Conservation (phyloP, 2,888 invertebrate species). For the Chaetogeoica ovagalla region DNA sequence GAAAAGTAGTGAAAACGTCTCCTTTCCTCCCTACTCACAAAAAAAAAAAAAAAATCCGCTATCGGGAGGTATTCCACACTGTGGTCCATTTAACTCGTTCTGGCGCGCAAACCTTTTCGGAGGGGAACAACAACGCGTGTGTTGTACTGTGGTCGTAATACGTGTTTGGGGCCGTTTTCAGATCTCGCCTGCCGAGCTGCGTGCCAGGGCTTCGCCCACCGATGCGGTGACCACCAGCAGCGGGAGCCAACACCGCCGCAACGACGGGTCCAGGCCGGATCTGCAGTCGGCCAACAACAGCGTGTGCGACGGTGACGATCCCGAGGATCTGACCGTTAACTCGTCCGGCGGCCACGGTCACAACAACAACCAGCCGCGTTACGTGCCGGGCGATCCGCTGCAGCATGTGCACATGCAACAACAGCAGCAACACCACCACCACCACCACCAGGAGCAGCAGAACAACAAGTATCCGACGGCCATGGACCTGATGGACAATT, state of each 20-base stretch:
- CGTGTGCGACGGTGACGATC: conserved; percentile 78
- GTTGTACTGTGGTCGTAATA: too few relatives aligned
- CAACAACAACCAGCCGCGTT: conserved; percentile 56
- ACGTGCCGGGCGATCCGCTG: conserved; percentile 42
- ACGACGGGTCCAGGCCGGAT: conserved; percentile 65
- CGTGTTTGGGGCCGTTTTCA: conserved; percentile 45
- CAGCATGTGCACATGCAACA: not conserved
- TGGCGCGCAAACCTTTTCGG: too few relatives aligned
- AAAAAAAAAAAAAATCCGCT: too few relatives aligned
- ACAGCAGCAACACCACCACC: conserved; percentile 23
- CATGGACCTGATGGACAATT: conserved; percentile 43
- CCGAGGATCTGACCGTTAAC: conserved; percentile 78
- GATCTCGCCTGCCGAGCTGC: conserved; percentile 70
- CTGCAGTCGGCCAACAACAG: conserved; percentile 71
- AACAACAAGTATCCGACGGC: conserved; percentile 6
- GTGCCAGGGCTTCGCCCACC: conserved; percentile 84
- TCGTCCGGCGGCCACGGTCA: conserved; percentile 63
- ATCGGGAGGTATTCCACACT: too few relatives aligned
- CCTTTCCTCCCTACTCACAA: too few relatives aligned
- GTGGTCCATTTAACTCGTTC: too few relatives aligned
- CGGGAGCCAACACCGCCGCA: conserved; percentile 54
- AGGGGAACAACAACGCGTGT: too few relatives aligned
- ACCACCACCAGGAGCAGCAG: conserved; percentile 29
- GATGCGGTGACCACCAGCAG: conserved; percentile 62
- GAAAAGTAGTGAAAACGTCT: too few relatives aligned